These are phyloP conservation scores for Dasysyrphus albostriatus DNA, from an alignment of 2,888 invertebrate genomes.

Conservation along the genomic window DNA sequence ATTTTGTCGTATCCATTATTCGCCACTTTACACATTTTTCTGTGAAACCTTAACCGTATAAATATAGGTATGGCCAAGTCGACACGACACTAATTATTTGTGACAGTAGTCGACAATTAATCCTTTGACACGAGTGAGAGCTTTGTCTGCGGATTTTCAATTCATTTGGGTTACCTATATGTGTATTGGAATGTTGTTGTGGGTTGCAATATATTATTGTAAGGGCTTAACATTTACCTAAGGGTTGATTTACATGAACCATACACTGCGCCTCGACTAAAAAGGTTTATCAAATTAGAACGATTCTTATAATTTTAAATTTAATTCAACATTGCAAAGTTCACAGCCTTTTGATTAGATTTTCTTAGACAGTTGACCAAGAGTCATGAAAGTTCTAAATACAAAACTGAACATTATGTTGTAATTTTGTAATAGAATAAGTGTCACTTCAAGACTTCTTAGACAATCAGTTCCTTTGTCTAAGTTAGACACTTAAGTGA, in stretches of 20 bases:
- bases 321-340: no score
- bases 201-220: conserved; percentile 7
- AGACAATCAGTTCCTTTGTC: no score
- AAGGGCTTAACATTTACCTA: background rate
- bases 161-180: conserved; percentile 7
- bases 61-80: conserved; percentile 19
- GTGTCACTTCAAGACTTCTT: no score
- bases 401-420: no score
- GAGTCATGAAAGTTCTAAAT: no score
- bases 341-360: no score
- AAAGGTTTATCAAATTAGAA: no score
- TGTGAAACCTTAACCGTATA: conserved; percentile 38
- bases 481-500: no score
- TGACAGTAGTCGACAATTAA: conserved; percentile 62
- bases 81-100: conserved; percentile 67
- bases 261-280: background rate
- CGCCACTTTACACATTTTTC: conserved; percentile 40
- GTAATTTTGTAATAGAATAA: no score
- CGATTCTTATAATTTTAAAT: no score
- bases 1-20: conserved; percentile 14
- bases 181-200: conserved; percentile 19
- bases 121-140: conserved; percentile 60
- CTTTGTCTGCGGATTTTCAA: conserved; percentile 60
- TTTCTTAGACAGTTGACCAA: no score
- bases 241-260: conserved; percentile 1